Evolutionary conservation across 2,113 vertebrate genomes (phyloP), one percentile per base, ranked within the genome.

Genomic region (Sander lucioperca): DNA sequence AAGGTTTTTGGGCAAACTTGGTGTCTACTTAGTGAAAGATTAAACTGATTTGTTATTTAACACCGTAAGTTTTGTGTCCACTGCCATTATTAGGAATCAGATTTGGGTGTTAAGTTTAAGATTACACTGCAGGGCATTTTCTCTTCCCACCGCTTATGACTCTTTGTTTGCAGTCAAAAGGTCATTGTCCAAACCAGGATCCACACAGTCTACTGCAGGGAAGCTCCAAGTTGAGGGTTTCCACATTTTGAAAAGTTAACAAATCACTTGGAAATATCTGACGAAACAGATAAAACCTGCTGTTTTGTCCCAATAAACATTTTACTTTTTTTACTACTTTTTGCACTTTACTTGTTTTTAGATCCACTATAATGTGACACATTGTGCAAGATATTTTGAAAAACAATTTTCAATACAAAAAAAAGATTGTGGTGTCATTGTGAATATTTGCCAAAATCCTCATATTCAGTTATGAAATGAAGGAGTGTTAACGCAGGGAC

Each of bases 111-210:
- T 43, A 2, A 18, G 18, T 45, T 57, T 45, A 58, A 19, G n/a
- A 27, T 58, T 16, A 19, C 54, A 15, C 47, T 11, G 13, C 45
- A 23, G 72, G 47, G 33, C 30, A 47, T 62, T 75, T 36, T 51
- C 76, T 53, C 45, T 15, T 53, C 76, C 56, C 27, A n/a, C 57
- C 0, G 2, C 10, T 53, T 30, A n/a, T 64, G 48, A 63, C 48
- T 71, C 33, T 54, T 19, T 70, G 67, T 63, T 62, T 77, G 25
- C 19, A 63, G 67, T 33, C 23, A 63, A 45, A 30, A 71, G 57
- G 68, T 47, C 48, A 11, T 27, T 53, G 57, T 53, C 36, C 18
- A 64, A 15, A 30, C 12, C 1, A 3, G 33, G 50, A 56, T 65
- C 2, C 48, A 53, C 0, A 10, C 27, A 5, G 16, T 18, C 0